Base-by-base conservation (phyloP, 1,140 invertebrate species). In the Dreissena rostriformis region DNA sequence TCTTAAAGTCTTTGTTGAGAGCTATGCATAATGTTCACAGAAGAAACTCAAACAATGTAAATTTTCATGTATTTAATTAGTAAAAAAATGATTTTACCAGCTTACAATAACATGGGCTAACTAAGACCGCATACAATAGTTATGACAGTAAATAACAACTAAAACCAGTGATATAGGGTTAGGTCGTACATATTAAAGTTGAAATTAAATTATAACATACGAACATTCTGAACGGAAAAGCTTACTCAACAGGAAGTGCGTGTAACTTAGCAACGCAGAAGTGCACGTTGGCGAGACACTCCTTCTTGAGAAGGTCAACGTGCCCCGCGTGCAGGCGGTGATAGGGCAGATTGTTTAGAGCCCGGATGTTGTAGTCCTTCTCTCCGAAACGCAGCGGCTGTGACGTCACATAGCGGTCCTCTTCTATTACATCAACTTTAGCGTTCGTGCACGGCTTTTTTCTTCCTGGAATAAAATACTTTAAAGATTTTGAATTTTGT, bases 261-360 rank as follows among this genome's bases (percentile, higher is more conserved):
- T 80, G 68, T 15, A 99, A 93, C 93, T 99, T 99, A 0, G 98
- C 97, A 91, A 99, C 97, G 0, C 99, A 94, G 97, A 98, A 99
- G 86, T 98, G 96, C 91, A 99, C 99, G 93, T 99, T 99, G 93
- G 99, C 99, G 0, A 99, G 94, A 24, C 99, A 98, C 90, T 98
- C 95, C 78, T 96, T 96, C 91, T 98, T 98, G 0, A 99, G 94
- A 94, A 98, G 97, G 73, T 96, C 96, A 89, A 97, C 97, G 51
- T 98, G 95, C 63, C 96, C 95, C 0, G 98, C 96, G 22, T 98
- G 94, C 0, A 98, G 67, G 49, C 90, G 72, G 51, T 97, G 96
- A 93, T 95, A 96, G 74, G 97, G 96, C 63, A 97, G 94, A 93
- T 97, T 97, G 93, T 97, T 96, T 72, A 97, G 93, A 93, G 96